Base-by-base conservation (phyloP, 2,797 vertebrate genomes). In the Geotrypetes seraphini region DNA sequence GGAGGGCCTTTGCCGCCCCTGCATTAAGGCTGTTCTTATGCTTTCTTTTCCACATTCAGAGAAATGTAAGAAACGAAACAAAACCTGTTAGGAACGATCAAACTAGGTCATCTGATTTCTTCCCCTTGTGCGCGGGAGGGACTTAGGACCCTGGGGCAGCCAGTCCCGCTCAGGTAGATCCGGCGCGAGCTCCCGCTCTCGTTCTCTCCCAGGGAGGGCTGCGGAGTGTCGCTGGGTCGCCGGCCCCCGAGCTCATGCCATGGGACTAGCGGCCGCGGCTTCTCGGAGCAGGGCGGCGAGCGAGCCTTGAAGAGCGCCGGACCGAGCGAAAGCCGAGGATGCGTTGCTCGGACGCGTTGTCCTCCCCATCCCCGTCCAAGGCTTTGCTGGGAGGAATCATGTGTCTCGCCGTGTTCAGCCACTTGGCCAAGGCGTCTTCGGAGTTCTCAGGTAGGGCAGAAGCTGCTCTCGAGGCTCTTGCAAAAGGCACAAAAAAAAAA, bases 401-500 rank as follows among this genome's bases (percentile, higher is more conserved):
- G 65, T 83, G 75, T 39, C 47, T 87, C 60, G 33, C 58, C 58
- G 67, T 68, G 64, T 68, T 77, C 62, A 59, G 79, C 71, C 81
- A 79, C 56, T 66, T 80, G 69, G 60, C 72, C 26, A 43, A 52
- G 44, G 76, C 79, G 52, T 84, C 87, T 16, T 57, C 87, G 1
- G 84, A 89, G 53, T 77, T 87, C 31, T 81, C 89, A 87, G 90
- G 90, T 92, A 63, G 43, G 79, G 25, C 31, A 44, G 42, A 59
- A 35, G 12, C 0, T n/a, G n/a, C 2, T 13, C 20, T n/a, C n/a
- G n/a, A n/a, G n/a, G n/a, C n/a, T n/a, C n/a, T n/a, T n/a, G n/a
- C n/a, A n/a, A n/a, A n/a, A n/a, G n/a, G n/a, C n/a, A n/a, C n/a
- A n/a, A n/a, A n/a, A n/a, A n/a, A n/a, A n/a, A n/a, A n/a, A n/a